A percentile compares a stretch with the other conserved stretches of the same genome.
phyloP scores from a whole-genome alignment of 2,888 invertebrate species.

The Microplitis manilae region DNA sequence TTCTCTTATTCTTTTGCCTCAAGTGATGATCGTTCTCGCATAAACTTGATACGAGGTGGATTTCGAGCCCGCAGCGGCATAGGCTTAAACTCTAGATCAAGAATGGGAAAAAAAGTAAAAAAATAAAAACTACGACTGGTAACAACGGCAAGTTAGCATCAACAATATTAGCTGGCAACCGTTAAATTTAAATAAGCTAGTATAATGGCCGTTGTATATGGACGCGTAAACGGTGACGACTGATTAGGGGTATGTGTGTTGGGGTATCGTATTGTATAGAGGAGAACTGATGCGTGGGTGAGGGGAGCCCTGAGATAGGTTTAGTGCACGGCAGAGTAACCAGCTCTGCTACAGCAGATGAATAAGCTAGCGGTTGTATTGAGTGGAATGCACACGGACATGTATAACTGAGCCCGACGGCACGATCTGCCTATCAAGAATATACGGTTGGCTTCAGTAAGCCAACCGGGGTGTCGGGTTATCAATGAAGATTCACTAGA shows the following conservation, averaged over 20 bases:
- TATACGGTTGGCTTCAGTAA: slow-evolving; percentile 20
- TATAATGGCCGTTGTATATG: slow-evolving; percentile 54
- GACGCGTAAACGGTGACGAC: slow-evolving; percentile 48
- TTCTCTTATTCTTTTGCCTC: slow-evolving; percentile 44
- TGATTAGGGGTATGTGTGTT: slow-evolving; percentile 32
- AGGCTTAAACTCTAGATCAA: neutral
- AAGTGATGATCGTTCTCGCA: slow-evolving; percentile 49
- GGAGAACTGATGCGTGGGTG: slow-evolving; percentile 46
- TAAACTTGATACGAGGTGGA: slow-evolving; percentile 43
- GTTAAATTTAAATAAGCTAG: slow-evolving; percentile 65
- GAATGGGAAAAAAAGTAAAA: slow-evolving; percentile 23
- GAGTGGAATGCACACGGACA: slow-evolving; percentile 4
- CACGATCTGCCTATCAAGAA: slow-evolving; percentile 33
- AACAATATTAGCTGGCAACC: slow-evolving; percentile 49
- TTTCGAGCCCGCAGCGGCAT: slow-evolving; percentile 41
- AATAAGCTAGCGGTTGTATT: slow-evolving; percentile 27
- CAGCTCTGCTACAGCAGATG: slow-evolving; percentile 1
- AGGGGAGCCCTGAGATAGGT: slow-evolving; percentile 21
- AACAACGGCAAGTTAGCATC: slow-evolving; percentile 30
- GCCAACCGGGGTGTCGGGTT: slow-evolving; percentile 29
- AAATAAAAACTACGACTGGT: slow-evolving; percentile 20
- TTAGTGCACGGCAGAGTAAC: neutral
- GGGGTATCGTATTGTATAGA: neutral
- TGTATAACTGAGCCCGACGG: slow-evolving; percentile 34
- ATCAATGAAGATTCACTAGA: slow-evolving; percentile 38